phyloP scores from a whole-genome alignment of 2,888 invertebrate genomes.

The Emesis furor region DNA sequence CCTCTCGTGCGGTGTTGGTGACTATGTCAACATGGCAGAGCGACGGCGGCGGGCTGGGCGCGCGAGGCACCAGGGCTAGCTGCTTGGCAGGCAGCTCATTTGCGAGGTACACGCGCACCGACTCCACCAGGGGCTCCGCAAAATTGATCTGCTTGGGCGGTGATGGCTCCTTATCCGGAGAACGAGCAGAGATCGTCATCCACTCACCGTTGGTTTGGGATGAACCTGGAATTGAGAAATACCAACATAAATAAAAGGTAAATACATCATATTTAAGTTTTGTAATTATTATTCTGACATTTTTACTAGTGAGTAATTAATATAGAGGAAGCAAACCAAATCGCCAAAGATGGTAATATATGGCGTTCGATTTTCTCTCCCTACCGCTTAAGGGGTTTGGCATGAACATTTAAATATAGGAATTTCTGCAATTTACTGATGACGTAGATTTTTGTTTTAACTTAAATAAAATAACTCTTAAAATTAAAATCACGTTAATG shows the following conservation, averaged over 20 bases:
- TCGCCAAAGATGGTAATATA: too few species aligned
- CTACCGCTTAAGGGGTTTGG: too few species aligned
- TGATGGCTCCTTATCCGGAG: constrained; percentile 86
- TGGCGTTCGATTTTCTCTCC: too few species aligned
- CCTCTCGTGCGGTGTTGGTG: constrained; percentile 85
- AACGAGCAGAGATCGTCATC: constrained; percentile 90
- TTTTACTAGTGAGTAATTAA: too few species aligned
- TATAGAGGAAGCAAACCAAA: too few species aligned
- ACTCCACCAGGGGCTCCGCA: constrained; percentile 89
- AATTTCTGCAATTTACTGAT: too few species aligned
- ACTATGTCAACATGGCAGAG: constrained; percentile 88
- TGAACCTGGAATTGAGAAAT: constrained; percentile 84
- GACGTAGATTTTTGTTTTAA: too few species aligned
- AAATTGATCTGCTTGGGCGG: constrained; percentile 86
- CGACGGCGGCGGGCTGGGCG: constrained; percentile 77
- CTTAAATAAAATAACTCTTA: too few species aligned
- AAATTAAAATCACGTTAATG: too few species aligned
- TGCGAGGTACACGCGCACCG: constrained; percentile 89
- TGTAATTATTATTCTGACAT: too few species aligned
- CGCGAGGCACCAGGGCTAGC: constrained; percentile 81
- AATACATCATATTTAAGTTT: background rate
- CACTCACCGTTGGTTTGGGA: constrained; percentile 89
- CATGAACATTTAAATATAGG: too few species aligned
- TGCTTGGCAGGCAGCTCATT: constrained; percentile 86
- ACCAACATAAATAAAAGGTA: constrained; percentile 6